These are phyloP conservation scores for Scleropages formosus DNA, from an alignment of 2,797 vertebrate genomes.

Conservation along the genomic window DNA sequence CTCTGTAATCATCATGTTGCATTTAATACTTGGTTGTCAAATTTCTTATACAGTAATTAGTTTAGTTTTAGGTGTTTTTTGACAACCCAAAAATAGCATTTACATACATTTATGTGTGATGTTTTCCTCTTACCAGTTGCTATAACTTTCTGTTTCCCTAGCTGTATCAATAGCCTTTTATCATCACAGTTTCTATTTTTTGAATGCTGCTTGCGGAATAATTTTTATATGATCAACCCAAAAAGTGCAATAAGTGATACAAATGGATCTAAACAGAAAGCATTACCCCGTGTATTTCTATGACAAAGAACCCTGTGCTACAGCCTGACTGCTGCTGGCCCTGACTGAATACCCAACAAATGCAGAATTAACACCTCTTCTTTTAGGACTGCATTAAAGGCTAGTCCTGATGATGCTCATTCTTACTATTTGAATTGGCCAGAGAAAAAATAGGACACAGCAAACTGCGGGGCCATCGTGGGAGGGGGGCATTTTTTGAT, in stretches of 20 bases:
- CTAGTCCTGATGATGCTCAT: neutral
- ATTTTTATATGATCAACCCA: neutral
- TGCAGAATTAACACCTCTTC: neutral
- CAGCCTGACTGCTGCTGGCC: neutral
- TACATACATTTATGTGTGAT: neutral
- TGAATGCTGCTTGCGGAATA: slow-evolving; percentile 5
- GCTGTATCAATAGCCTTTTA: slow-evolving; percentile 3
- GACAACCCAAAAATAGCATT: neutral
- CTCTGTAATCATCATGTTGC: neutral
- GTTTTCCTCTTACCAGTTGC: neutral
- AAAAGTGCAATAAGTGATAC: slow-evolving; percentile 3
- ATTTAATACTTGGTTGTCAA: slow-evolving; percentile 10
- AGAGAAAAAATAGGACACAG: neutral
- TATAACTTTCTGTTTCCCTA: neutral
- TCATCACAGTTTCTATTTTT: neutral
- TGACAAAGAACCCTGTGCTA: neutral
- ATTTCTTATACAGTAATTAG: neutral
- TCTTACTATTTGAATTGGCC: neutral
- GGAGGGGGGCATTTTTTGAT: neutral
- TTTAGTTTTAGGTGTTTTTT: neutral
- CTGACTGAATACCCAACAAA: neutral
- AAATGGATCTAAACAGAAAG: neutral
- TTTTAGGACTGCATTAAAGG: neutral
- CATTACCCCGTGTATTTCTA: neutral
- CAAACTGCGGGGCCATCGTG: neutral